Evolutionary conservation across 2,888 invertebrate species (phyloP).

Genomic region (Lymantria monacha): DNA sequence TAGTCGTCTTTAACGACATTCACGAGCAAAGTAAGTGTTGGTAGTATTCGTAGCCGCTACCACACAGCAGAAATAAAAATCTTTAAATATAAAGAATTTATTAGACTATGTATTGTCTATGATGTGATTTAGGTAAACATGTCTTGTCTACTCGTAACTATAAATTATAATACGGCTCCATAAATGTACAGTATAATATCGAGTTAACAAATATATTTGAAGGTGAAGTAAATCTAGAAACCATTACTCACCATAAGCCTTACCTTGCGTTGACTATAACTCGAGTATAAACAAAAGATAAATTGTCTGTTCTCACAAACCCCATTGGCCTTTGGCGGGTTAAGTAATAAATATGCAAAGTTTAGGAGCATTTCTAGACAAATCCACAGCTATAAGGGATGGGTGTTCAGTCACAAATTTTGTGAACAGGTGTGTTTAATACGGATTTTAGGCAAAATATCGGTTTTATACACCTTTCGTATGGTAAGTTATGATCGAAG

Average conservation of each 20-base stretch:
- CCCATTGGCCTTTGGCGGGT: constrained; percentile 45
- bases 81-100: too few species aligned
- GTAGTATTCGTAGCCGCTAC: too few species aligned
- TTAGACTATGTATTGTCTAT: too few species aligned
- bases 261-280: constrained; percentile 42
- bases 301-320: constrained; percentile 42
- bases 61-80: too few species aligned
- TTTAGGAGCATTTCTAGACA: constrained; percentile 66
- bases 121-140: too few species aligned
- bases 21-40: too few species aligned
- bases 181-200: constrained; percentile 35
- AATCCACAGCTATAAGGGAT: constrained; percentile 63
- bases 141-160: background rate
- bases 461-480: constrained; percentile 37
- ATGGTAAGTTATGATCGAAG: constrained; percentile 32
- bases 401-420: constrained; percentile 57
- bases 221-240: constrained; percentile 36
- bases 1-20: too few species aligned
- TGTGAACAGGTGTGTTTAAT: constrained; percentile 64
- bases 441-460: constrained; percentile 65
- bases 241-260: constrained; percentile 47
- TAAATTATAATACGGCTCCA: constrained; percentile 26
- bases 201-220: constrained; percentile 36
- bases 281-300: constrained; percentile 42
- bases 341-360: constrained; percentile 72